These are phyloP conservation scores for Takifugu flavidus DNA, from an alignment of 2,113 vertebrate genomes.

Conservation along the genomic window DNA sequence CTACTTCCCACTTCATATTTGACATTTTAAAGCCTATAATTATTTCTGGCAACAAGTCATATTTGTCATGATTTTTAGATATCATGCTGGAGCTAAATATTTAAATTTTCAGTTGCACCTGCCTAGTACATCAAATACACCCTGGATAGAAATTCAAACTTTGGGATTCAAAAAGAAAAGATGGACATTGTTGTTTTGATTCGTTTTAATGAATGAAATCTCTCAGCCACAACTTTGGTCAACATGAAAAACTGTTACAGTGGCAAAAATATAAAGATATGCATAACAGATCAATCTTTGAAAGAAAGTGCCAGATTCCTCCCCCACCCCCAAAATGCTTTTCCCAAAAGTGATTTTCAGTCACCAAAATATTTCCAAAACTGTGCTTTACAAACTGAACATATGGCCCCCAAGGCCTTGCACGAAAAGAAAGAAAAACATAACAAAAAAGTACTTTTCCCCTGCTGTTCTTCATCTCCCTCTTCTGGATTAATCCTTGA, in stretches of 20 bases:
- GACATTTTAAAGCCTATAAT: no score
- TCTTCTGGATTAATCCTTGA: slow-evolving; percentile 73
- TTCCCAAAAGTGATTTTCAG: slow-evolving; percentile 18
- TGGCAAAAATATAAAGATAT: slow-evolving; percentile 28
- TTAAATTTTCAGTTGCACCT: no score
- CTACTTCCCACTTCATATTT: no score
- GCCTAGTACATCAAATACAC: no score
- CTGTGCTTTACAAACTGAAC: slow-evolving; percentile 41
- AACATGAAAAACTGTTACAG: slow-evolving; percentile 53
- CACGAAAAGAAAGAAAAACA: slow-evolving; percentile 39
- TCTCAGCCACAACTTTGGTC: slow-evolving; percentile 53
- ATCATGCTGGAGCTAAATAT: no score
- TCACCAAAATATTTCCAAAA: slow-evolving; percentile 27
- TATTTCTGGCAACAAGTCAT: no score
- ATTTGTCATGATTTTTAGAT: no score
- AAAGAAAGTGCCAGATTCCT: no score
- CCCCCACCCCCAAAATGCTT: background rate
- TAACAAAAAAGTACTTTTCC: slow-evolving; percentile 16
- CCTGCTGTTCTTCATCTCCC: slow-evolving; percentile 14
- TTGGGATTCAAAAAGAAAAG: no score
- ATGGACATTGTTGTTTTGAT: no score
- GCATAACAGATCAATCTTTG: slow-evolving; percentile 12
- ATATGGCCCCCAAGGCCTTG: slow-evolving; percentile 22
- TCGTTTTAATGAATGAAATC: slow-evolving; percentile 57
- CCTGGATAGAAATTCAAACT: no score